Conservation (phyloP, 1,140 invertebrate genomes). For the Pseudomyrmex gracilis region DNA sequence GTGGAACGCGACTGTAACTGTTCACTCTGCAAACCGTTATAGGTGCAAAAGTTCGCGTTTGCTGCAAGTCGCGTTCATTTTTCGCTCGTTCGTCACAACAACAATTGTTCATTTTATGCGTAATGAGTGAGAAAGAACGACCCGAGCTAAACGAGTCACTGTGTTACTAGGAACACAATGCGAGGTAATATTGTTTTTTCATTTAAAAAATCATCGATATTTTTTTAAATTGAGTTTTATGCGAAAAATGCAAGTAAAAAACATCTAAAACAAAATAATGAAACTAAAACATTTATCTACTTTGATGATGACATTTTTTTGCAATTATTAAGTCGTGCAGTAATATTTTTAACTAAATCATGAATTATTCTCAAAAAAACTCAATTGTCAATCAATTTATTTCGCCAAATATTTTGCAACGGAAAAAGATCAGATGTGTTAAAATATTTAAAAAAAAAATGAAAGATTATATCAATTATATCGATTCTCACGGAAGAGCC, state of each 20-base stretch:
- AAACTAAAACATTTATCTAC: too few relatives aligned
- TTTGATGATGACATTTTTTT: too few relatives aligned
- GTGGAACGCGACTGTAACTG: conserved; percentile 32
- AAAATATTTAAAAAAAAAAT: not conserved
- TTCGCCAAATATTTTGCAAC: too few relatives aligned
- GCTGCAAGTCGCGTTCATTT: conserved; percentile 10
- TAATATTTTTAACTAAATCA: not conserved
- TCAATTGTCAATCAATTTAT: too few relatives aligned
- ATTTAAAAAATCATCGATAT: not conserved
- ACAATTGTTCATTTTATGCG: not conserved
- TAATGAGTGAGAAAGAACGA: not conserved
- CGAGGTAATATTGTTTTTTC: not conserved
- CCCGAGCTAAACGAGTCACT: not conserved
- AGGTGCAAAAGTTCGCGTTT: conserved; percentile 38
- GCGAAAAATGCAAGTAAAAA: too few relatives aligned
- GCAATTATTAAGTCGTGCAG: not conserved
- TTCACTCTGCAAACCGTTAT: conserved; percentile 54
- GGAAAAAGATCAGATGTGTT: too few relatives aligned
- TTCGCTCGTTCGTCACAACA: not conserved
- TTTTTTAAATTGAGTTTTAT: not conserved
- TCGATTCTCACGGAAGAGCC: not conserved
- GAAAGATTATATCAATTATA: not conserved
- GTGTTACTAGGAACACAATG: not conserved
- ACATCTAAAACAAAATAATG: too few relatives aligned
- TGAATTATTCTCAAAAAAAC: too few relatives aligned